These are phyloP conservation scores for Clarias pachynema DNA, from an alignment of 2,797 vertebrate genomes.

Conservation along the genomic window DNA sequence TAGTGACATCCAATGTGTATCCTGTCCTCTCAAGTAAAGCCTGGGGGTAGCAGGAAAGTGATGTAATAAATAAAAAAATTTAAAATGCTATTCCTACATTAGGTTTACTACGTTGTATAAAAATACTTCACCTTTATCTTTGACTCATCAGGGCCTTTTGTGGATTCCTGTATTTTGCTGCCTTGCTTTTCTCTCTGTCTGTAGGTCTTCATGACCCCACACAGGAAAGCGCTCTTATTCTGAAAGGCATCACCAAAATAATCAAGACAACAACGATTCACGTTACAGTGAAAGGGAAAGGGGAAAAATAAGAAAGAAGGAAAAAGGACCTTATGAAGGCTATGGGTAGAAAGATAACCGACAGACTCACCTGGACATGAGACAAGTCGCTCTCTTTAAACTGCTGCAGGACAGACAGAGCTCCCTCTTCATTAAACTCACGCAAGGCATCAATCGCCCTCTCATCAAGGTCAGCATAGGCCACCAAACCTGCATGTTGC, in stretches of 20 bases:
- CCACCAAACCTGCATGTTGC: constrained; percentile 84
- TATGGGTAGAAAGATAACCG: neutral
- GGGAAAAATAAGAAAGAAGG: no score
- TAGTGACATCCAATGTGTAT: constrained; percentile 97
- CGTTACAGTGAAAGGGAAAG: neutral
- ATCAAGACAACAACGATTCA: neutral
- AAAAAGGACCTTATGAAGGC: neutral
- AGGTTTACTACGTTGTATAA: no score
- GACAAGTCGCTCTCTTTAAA: constrained; percentile 98
- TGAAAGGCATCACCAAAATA: constrained; percentile 45
- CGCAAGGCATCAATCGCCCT: constrained; percentile 95
- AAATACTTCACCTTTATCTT: constrained; percentile 90
- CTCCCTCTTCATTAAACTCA: constrained; percentile 97
- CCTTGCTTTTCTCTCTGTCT: constrained; percentile 98
- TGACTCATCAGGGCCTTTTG: constrained; percentile 94
- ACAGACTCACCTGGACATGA: constrained; percentile 89
- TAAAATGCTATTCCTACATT: no score
- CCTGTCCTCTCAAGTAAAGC: constrained; percentile 92
- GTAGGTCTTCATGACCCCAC: constrained; percentile 99
- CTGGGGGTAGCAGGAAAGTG: constrained; percentile 65
- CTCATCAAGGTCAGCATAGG: constrained; percentile 94
- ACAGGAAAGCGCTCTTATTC: constrained; percentile 99
- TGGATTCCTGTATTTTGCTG: constrained; percentile 94
- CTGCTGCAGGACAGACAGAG: constrained; percentile 92
- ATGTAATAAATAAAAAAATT: neutral